Evolutionary conservation across 2,113 vertebrate species (phyloP), one percentile per base, ranked within the genome.

Genomic region (Sterna hirundo): DNA sequence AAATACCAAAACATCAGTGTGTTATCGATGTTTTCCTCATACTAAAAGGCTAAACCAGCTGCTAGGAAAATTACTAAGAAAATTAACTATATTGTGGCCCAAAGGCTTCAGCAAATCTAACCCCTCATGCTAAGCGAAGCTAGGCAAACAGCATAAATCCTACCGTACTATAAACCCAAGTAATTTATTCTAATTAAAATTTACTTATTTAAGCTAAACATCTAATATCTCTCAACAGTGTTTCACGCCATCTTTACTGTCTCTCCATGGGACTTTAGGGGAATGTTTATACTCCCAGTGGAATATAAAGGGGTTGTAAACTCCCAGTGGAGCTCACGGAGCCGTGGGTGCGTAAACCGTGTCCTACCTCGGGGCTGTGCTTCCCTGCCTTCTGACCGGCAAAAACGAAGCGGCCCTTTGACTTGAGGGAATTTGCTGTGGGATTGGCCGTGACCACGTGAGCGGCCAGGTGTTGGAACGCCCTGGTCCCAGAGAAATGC

Each of bases 291-390:
- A 13, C 27, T 82, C 30, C 26, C 11, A 32, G 70, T 75, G 32
- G 36, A 42, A 15, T 15, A 52, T 5, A 64, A 83, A 69, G 14
- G 46, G 54, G 26, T 40, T 65, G 10, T 52, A 69, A 57, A 40
- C 55, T 83, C 68, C 52, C 42, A 30, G 46, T 16, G 49, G 52
- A 85, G 44, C 17, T 81, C 60, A 25, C 14, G 1, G 25, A 91
- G 36, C 55, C 32, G 76, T 58, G 51, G 14, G 11, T 25, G 68
- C 27, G 9, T 19, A 30, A 32, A 25, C 57, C 14, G 7, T 46
- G 21, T 38, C 46, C 30, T 66, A 14, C 42, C 18, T 5, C 0
- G 0, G n/a, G 40, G 20, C 54, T 68, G 26, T 79, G 38, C 40
- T 60, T 69, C 40, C 17, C 72, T 83, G 54, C 34, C 49, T 57